Conservation (phyloP, 2,888 invertebrate species). For the Phengaris arion region DNA sequence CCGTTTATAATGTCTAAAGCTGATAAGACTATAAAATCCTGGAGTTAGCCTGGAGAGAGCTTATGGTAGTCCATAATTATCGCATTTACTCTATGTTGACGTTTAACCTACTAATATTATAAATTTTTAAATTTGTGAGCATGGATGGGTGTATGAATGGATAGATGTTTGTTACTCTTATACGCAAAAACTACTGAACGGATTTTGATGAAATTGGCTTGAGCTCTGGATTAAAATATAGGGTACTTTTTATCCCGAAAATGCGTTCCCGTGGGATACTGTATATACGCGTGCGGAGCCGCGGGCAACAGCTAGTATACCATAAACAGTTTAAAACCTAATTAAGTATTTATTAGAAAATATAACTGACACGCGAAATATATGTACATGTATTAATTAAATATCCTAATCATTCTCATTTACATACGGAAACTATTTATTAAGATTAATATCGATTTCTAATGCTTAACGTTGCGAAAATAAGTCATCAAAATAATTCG, state of each 20-base stretch:
- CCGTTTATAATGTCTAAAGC: no score
- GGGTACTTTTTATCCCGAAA: no score
- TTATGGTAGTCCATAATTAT: no score
- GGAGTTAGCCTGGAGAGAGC: background rate
- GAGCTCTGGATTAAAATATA: no score
- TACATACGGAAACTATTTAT: background rate
- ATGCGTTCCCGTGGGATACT: no score
- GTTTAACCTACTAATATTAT: background rate
- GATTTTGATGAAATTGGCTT: no score
- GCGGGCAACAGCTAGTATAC: background rate
- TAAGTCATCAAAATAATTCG: background rate
- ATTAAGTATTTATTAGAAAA: slow-evolving; percentile 20
- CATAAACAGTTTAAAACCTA: slow-evolving; percentile 26
- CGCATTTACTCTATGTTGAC: background rate
- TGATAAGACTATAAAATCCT: no score
- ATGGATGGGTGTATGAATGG: no score
- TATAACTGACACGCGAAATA: background rate
- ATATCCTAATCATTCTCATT: slow-evolving; percentile 13
- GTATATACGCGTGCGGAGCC: no score
- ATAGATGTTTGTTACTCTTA: no score
- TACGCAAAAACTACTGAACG: no score
- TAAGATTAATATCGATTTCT: slow-evolving; percentile 2
- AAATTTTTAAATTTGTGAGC: no score
- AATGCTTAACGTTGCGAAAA: background rate
- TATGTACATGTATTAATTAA: background rate